phyloP scores from a whole-genome alignment of 2,888 invertebrate genomes.

The Diaperis boleti region DNA sequence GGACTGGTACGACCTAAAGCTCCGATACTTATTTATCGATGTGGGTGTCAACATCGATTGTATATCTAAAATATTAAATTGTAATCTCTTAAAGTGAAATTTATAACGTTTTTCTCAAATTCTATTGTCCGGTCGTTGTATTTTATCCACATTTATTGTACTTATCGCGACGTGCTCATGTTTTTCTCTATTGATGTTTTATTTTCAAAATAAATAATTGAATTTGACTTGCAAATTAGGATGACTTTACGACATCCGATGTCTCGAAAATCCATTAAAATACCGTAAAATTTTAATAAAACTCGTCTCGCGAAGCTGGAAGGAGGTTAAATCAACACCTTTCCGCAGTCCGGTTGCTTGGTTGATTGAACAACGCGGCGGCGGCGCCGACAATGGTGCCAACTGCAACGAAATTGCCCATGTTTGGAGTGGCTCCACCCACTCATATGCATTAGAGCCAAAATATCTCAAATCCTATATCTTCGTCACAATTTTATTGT shows the following conservation, averaged over 20 bases:
- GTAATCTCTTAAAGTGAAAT: not conserved
- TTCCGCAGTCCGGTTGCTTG: conserved; percentile 18
- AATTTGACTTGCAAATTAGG: conserved; percentile 40
- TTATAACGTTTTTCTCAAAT: not conserved
- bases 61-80: not conserved
- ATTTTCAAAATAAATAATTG: conserved; percentile 30
- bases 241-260: conserved; percentile 29
- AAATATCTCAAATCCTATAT: too few relatives aligned
- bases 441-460: too few relatives aligned
- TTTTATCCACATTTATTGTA: conserved; percentile 10
- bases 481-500: too few relatives aligned
- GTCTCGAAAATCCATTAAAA: conserved; percentile 41
- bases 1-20: not conserved
- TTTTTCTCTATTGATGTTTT: conserved; percentile 15
- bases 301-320: conserved; percentile 28
- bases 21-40: not conserved
- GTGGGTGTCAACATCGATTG: not conserved
- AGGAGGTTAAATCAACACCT: conserved; percentile 38
- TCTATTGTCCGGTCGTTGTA: conserved; percentile 1
- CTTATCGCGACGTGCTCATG: conserved; percentile 13
- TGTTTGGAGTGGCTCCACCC: conserved; percentile 23
- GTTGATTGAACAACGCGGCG: conserved; percentile 22
- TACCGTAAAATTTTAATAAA: conserved; percentile 37
- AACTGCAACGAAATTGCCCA: conserved; percentile 33
- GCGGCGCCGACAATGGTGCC: conserved; percentile 28